These are phyloP conservation scores for Cottoperca gobio DNA, from an alignment of 2,797 vertebrate genomes.

Conservation along the genomic window DNA sequence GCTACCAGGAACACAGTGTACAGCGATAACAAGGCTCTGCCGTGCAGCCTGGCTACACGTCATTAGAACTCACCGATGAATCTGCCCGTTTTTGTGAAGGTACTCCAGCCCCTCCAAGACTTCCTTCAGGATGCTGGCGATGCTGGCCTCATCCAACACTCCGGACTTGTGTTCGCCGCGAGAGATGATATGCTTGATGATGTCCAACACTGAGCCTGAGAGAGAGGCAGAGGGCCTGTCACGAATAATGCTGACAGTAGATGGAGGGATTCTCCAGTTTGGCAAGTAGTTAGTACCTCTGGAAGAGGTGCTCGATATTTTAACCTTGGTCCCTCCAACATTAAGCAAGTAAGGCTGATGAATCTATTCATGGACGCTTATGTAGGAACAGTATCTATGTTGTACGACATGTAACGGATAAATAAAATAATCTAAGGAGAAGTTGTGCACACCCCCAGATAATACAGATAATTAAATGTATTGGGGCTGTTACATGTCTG, in stretches of 20 bases:
- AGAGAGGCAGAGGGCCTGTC: conserved; percentile 34
- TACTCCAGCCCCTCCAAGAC: conserved; percentile 95
- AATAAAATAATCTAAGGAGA: no score
- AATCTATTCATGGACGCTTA: not conserved
- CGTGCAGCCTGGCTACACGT: not conserved
- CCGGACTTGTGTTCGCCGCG: conserved; percentile 95
- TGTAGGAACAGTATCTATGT: no score
- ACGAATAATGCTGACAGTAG: conserved; percentile 8
- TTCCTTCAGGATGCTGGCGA: conserved; percentile 92
- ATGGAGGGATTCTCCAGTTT: not conserved
- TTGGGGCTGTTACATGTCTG: no score
- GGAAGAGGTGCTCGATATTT: not conserved
- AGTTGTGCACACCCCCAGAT: no score
- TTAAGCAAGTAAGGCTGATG: not conserved
- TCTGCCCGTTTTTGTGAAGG: conserved; percentile 96
- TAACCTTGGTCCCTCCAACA: not conserved
- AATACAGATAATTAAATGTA: no score
- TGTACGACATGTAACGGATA: no score
- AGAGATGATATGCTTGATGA: conserved; percentile 95
- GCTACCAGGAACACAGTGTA: not conserved
- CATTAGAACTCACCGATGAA: conserved; percentile 88
- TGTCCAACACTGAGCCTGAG: conserved; percentile 94
- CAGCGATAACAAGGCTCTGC: not conserved
- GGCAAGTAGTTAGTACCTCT: no score
- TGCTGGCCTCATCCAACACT: conserved; percentile 93